Conservation (phyloP, 2,888 invertebrate genomes). For the Catocala nupta region DNA sequence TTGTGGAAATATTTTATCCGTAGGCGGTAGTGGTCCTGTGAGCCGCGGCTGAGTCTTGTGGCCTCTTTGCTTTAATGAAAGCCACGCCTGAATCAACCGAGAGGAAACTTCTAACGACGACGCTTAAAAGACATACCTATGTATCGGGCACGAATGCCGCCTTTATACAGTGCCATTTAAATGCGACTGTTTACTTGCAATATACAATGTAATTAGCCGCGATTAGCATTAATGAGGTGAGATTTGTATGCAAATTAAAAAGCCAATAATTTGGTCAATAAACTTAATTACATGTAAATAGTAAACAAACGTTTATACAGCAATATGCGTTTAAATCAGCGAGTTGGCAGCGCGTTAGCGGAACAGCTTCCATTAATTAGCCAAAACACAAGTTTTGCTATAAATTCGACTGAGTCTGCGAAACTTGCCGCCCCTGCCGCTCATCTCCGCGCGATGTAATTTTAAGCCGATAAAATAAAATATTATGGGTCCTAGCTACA, state of each 20-base stretch:
- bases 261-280: conserved; percentile 20
- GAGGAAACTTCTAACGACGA: conserved; percentile 73
- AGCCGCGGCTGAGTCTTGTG: conserved; percentile 71
- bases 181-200: conserved; percentile 15
- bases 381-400: conserved; percentile 84
- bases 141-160: conserved; percentile 56
- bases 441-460: conserved; percentile 78
- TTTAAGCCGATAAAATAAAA: conserved; percentile 85
- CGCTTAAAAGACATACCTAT: conserved; percentile 65
- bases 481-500: conserved; percentile 73
- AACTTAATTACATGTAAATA: conserved; percentile 39
- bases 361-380: conserved; percentile 85
- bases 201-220: conserved; percentile 26
- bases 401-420: conserved; percentile 79
- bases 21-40: conserved; percentile 67
- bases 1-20: conserved; percentile 82
- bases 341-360: conserved; percentile 71
- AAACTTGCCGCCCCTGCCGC: conserved; percentile 79
- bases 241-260: conserved; percentile 29
- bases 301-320: conserved; percentile 67
- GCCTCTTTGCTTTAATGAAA: conserved; percentile 83
- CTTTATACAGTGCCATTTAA: conserved; percentile 50
- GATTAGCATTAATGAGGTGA: conserved; percentile 26
- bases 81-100: conserved; percentile 70
- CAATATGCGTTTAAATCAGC: conserved; percentile 76